Evolutionary conservation across 2,113 vertebrate species (phyloP), one percentile per base, ranked within the genome.

Genomic region (Cryptoleucopteryx plumbea): DNA sequence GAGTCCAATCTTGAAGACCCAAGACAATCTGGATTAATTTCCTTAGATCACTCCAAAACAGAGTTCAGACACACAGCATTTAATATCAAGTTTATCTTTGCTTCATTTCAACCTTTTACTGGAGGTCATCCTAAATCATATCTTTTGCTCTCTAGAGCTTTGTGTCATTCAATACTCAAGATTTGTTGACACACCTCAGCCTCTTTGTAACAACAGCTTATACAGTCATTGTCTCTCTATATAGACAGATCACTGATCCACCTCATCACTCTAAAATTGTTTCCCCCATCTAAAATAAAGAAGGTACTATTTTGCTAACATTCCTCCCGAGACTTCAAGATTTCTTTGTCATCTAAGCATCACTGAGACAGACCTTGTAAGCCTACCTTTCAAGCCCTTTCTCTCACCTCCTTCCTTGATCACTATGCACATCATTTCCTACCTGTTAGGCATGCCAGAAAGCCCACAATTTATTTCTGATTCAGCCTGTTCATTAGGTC

Each of bases 191-290:
- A 94, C 6, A 25, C 7, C 20, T 73, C 81, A 84, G 56, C 45
- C 53, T 80, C 81, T 89, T 79, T 47, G 19, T 56, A 90, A 87
- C 52, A 92, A 43, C 11, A 79, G 36, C 81, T 94, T 90, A 82
- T 27, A 94, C 19, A 94, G 95, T 90, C 45, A 90, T 9, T 68
- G 84, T 66, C 56, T 66, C 50, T 70, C 74, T 56, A 8, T 45
- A 58, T 42, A 93, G 85, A 82, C 90, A 94, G 31, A 94, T 15
- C 56, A 85, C 70, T 93, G 79, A 96, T 92, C 87, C 29, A 42
- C 63, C 79, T 83, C 58, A 87, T 95, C 74, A 87, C 56, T 94
- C 84, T 82, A 72, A 72, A 90, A 91, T 7, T 70, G 70, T 88
- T 71, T 88, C 34, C 31, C 18, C 31, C 6, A 13, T 90, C 78